phyloP scores from a whole-genome alignment of 2,113 vertebrate species.

The Oxyura jamaicensis region DNA sequence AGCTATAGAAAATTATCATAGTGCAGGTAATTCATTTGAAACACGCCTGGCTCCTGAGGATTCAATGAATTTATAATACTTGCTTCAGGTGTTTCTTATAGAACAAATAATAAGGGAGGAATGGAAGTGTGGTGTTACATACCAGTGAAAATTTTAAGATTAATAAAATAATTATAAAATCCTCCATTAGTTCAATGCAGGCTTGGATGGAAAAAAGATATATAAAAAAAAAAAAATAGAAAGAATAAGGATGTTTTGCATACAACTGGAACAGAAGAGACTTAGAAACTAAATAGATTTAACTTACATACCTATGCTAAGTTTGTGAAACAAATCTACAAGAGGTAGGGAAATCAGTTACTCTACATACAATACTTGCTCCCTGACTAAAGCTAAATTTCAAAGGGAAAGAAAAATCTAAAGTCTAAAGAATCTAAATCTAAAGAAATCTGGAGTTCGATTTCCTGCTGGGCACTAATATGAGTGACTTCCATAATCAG shows the following conservation, averaged over 20 bases:
- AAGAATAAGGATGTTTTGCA: not conserved
- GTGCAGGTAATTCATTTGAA: slow-evolving; percentile 25
- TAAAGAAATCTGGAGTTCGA: not conserved
- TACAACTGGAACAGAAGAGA: not conserved
- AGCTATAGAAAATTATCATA: slow-evolving; percentile 34
- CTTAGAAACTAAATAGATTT: not conserved
- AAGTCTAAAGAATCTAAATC: too few relatives aligned
- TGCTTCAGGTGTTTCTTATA: slow-evolving; percentile 36
- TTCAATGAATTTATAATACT: slow-evolving; percentile 64
- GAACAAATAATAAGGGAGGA: slow-evolving; percentile 22
- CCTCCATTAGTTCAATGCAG: not conserved
- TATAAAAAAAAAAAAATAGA: not conserved
- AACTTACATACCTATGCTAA: not conserved
- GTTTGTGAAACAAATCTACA: not conserved
- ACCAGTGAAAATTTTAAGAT: slow-evolving; percentile 6
- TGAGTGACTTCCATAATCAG: not conserved
- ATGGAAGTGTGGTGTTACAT: not conserved
- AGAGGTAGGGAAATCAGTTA: not conserved
- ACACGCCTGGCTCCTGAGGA: not conserved
- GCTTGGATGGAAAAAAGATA: not conserved
- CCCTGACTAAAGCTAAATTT: not conserved
- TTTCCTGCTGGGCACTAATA: not conserved
- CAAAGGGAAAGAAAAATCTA: not conserved
- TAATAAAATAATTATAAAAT: not conserved
- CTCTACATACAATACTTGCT: not conserved